phyloP scores from a whole-genome alignment of 1,140 invertebrate species.

The Lordiphosa mommai region DNA sequence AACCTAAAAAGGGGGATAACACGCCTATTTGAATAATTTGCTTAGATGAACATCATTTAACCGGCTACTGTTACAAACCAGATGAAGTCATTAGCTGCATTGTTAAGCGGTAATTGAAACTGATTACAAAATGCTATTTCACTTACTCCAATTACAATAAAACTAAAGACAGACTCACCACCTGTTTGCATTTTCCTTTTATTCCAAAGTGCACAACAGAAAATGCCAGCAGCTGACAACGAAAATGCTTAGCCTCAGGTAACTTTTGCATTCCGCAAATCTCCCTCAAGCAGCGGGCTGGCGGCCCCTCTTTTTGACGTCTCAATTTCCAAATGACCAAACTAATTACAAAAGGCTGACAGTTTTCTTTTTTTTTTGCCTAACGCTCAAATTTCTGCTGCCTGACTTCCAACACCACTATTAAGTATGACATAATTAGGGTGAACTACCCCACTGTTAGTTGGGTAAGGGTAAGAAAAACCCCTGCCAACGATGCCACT shows the following conservation, averaged over 20 bases:
- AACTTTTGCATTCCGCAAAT: slow-evolving; percentile 44
- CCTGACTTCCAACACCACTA: slow-evolving; percentile 49
- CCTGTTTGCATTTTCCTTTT: slow-evolving; percentile 24
- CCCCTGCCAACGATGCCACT: slow-evolving; percentile 24
- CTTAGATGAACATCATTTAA: too few species aligned
- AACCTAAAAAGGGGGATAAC: too few species aligned
- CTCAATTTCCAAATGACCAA: slow-evolving; percentile 70
- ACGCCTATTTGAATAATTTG: too few species aligned
- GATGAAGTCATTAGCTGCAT: slow-evolving; percentile 19
- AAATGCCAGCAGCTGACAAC: slow-evolving; percentile 11
- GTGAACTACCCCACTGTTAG: slow-evolving; percentile 28
- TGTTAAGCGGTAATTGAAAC: slow-evolving; percentile 23
- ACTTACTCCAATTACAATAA: background rate
- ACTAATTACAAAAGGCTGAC: slow-evolving; percentile 58
- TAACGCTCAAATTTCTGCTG: slow-evolving; percentile 45
- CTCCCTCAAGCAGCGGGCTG: slow-evolving; percentile 39
- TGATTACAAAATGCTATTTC: background rate
- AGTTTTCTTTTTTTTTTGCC: slow-evolving; percentile 2
- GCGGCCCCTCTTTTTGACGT: slow-evolving; percentile 36
- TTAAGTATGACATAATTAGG: slow-evolving; percentile 54
- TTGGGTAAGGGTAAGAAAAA: slow-evolving; percentile 2
- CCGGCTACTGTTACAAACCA: background rate
- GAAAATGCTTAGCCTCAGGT: slow-evolving; percentile 6
- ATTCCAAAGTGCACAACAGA: too few species aligned
- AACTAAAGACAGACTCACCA: background rate